Evolutionary conservation across 1,140 invertebrate species (phyloP).

Genomic region (Pseudomyrmex concolor): DNA sequence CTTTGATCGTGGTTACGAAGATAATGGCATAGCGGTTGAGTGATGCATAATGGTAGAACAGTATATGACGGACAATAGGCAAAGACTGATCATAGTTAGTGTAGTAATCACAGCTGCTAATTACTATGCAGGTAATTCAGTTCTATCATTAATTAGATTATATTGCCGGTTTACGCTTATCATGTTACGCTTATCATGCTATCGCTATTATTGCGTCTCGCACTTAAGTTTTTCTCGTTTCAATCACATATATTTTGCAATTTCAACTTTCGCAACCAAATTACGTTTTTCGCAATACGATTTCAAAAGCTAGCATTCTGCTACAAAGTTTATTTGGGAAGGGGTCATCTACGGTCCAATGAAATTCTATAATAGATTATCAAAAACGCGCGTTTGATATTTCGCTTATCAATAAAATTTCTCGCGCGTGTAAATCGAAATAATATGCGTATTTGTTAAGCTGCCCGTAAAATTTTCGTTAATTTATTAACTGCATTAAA

Average conservation of each 20-base stretch:
- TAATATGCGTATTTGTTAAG: background rate
- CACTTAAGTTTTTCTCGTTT: constrained; percentile 3
- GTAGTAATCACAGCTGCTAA: constrained; percentile 21
- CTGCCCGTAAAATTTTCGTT: no score
- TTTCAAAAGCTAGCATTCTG: constrained; percentile 1
- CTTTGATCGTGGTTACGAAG: background rate
- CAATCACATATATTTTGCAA: constrained; percentile 1
- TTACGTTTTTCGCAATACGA: no score
- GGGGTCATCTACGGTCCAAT: background rate
- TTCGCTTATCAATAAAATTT: constrained; percentile 22
- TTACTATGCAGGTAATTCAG: constrained; percentile 18
- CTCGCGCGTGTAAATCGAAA: background rate
- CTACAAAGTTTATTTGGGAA: constrained; percentile 8
- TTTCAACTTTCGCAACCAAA: background rate
- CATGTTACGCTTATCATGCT: background rate
- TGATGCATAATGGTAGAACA: background rate
- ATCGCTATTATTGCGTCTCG: background rate
- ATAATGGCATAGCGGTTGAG: constrained; percentile 4
- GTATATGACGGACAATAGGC: background rate
- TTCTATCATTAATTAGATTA: constrained; percentile 12
- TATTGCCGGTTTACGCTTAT: constrained; percentile 16
- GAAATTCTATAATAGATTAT: constrained; percentile 8
- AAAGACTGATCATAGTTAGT: background rate
- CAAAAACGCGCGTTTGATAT: constrained; percentile 6
- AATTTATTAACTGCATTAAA: constrained; percentile 44